A percentile compares a stretch with the other conserved stretches of the same genome.
phyloP scores from a whole-genome alignment of 2,888 invertebrate genomes.

The Sinotaia quadrata region DNA sequence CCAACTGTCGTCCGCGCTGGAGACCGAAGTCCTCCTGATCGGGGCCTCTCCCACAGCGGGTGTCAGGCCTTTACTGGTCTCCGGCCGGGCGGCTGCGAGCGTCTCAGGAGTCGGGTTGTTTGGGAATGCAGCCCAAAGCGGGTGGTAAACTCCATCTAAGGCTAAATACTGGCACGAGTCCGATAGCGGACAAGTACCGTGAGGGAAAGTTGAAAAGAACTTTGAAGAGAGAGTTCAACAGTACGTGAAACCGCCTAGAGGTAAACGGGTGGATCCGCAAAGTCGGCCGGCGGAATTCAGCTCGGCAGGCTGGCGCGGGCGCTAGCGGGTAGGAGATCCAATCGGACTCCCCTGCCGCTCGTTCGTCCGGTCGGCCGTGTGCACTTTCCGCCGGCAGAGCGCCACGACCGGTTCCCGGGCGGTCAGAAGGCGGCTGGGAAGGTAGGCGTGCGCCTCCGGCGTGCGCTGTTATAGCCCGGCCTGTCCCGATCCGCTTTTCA shows the following conservation, averaged over 20 bases:
- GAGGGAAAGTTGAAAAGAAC: constrained; percentile 80
- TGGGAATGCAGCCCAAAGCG: constrained; percentile 78
- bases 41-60: constrained; percentile 70
- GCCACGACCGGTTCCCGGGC: constrained; percentile 13
- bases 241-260: constrained; percentile 75
- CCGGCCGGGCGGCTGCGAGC: constrained; percentile 44
- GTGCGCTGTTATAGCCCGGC: constrained; percentile 4
- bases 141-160: constrained; percentile 78
- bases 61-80: constrained; percentile 73
- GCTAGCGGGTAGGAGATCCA: not conserved
- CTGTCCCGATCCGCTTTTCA: constrained; percentile 9
- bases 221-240: constrained; percentile 80
- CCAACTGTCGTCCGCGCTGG: constrained; percentile 36
- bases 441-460: not conserved
- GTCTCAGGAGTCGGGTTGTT: constrained; percentile 74
- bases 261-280: constrained; percentile 73
- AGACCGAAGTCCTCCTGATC: constrained; percentile 61
- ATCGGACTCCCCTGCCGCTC: not conserved
- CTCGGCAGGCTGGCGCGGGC: constrained; percentile 6
- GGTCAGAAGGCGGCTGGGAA: constrained; percentile 6
- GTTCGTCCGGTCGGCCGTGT: constrained; percentile 1
- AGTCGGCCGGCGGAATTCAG: constrained; percentile 38
- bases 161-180: constrained; percentile 79
- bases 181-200: constrained; percentile 81
- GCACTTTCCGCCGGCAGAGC: constrained; percentile 6